A percentile compares a stretch with the other conserved stretches of the same genome.
Conservation (phyloP, 2,113 vertebrate species). For the Hemiscyllium ocellatum region DNA sequence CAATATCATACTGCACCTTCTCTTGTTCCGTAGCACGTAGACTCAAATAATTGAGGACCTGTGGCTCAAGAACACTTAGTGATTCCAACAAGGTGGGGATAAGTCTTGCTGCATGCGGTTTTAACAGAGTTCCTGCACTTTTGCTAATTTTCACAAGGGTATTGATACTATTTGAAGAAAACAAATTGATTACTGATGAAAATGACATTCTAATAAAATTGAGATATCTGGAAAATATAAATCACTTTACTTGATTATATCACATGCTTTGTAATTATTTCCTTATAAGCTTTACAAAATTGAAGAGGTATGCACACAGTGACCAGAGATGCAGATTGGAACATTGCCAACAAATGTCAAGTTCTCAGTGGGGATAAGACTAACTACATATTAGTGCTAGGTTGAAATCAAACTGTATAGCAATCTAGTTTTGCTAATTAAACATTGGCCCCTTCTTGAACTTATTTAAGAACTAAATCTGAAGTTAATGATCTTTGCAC, state of each 20-base stretch:
- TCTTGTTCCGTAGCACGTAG: constrained; percentile 92
- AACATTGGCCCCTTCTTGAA: neutral
- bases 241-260: neutral
- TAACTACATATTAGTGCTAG: neutral
- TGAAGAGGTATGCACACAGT: neutral
- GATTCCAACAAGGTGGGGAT: constrained; percentile 90
- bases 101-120: constrained; percentile 82
- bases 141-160: constrained; percentile 97
- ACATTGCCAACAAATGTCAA: neutral
- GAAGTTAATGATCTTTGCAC: neutral
- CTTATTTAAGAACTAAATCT: neutral
- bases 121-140: constrained; percentile 83
- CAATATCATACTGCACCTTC: constrained; percentile 67
- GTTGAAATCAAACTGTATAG: neutral
- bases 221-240: neutral
- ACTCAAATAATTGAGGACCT: constrained; percentile 94
- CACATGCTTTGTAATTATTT: neutral
- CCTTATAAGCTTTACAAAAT: neutral
- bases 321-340: neutral
- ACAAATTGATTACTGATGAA: constrained; percentile 17
- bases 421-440: neutral
- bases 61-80: constrained; percentile 85
- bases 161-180: constrained; percentile 69
- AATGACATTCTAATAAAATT: neutral
- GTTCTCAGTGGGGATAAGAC: neutral